Percentiles rank a stretch among this genome's conserved stretches.
Conservation (phyloP, 2,113 vertebrate species). For the Vimba vimba region DNA sequence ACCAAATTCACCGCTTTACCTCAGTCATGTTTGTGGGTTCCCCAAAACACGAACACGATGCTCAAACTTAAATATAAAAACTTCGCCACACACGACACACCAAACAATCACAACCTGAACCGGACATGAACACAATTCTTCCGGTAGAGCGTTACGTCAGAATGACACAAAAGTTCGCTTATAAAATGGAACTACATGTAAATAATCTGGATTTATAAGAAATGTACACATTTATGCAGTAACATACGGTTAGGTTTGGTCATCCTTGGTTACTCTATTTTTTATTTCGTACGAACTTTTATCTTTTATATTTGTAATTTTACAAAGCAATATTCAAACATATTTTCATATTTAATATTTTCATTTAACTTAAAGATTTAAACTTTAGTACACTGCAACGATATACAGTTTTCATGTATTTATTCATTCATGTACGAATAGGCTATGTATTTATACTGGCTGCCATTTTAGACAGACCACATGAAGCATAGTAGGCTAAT, state of each 20-base stretch:
- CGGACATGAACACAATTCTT: background rate
- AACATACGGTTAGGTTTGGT: background rate
- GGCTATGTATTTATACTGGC: no score
- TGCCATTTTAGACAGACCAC: no score
- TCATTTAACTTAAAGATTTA: no score
- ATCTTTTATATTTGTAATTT: background rate
- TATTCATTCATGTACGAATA: no score
- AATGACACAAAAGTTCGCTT: background rate
- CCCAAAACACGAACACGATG: background rate
- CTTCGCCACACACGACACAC: background rate
- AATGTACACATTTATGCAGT: background rate
- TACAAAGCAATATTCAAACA: background rate
- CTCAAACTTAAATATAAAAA: background rate
- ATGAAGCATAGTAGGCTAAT: no score
- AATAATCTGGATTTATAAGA: background rate
- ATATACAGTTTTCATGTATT: no score
- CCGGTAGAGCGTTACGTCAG: background rate
- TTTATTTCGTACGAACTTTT: background rate
- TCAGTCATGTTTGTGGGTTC: slow-evolving; percentile 10
- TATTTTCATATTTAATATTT: no score
- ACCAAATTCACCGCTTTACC: background rate
- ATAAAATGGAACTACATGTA: background rate
- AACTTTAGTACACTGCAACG: no score
- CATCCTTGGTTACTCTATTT: background rate
- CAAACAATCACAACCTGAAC: slow-evolving; percentile 9